phyloP scores from a whole-genome alignment of 2,797 vertebrate species.

The Phaenicophaeus curvirostris region DNA sequence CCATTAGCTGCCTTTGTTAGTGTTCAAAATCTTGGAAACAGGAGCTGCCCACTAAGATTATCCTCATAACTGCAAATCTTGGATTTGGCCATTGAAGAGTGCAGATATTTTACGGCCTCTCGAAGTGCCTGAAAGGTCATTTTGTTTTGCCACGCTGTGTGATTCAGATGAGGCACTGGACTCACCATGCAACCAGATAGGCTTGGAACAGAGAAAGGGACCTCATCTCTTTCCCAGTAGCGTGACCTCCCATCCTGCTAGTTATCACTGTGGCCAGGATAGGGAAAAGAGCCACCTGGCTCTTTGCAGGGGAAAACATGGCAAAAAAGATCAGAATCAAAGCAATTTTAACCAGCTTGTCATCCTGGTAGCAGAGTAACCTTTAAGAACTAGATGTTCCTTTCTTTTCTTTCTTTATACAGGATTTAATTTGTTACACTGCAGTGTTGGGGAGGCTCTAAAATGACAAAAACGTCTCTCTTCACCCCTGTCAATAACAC shows the following conservation, averaged over 20 bases:
- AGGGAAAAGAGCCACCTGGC: background rate
- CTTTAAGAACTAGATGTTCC: background rate
- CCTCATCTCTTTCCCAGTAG: background rate
- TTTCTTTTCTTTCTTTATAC: background rate
- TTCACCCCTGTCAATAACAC: background rate
- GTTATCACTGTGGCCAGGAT: background rate
- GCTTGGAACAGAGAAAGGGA: background rate
- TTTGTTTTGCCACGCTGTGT: background rate
- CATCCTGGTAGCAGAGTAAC: background rate
- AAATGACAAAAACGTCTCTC: background rate
- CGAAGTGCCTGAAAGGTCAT: background rate
- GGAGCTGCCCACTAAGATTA: background rate
- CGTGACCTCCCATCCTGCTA: background rate
- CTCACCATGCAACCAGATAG: fast-evolving
- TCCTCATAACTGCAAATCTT: background rate
- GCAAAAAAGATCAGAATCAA: background rate
- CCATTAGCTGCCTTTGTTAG: background rate
- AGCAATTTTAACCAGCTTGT: background rate
- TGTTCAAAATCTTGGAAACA: background rate
- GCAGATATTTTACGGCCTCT: background rate
- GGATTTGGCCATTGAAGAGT: background rate
- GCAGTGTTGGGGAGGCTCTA: background rate
- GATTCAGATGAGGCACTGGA: background rate
- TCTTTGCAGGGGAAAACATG: background rate
- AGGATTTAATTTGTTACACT: background rate